Evolutionary conservation across 2,888 invertebrate species (phyloP), one percentile per base, ranked within the genome.

Genomic region (Athripsodes cinereus): DNA sequence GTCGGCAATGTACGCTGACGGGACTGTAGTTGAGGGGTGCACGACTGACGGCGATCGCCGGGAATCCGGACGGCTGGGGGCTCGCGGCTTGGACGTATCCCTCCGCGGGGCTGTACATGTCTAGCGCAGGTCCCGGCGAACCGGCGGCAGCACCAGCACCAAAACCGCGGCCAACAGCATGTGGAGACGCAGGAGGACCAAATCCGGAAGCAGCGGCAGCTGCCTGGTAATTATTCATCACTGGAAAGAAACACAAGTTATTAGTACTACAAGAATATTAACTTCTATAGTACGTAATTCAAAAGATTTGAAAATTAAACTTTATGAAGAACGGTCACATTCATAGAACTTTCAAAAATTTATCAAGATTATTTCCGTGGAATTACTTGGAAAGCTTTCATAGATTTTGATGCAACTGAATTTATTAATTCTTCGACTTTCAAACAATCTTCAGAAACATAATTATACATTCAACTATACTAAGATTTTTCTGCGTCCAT

Each of bases 31-130:
- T 92, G 80, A 92, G 87, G 76, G 92, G 91, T 71, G 92, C 92
- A 74, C 92, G 90, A 83, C 91, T 92, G 72, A 93, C 92, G 69
- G 92, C 92, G 76, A 94, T 92, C 68, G 91, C 89, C 71, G 94
- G 93, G 80, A 95, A 95, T 70, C 92, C 92, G 71, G 94, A 91
- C 68, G 96, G 96, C 79, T 96, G 96, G 69, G 96, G 96, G 80
- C 94, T 95, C 68, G 96, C 93, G 69, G 96, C 95, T 81, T 96
- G 96, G 72, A 96, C 94, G 78, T 96, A 96, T 73, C 94, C 92
- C 72, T 92, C 93, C 65, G 85, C 87, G 68, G 88, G 92, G 69
- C 92, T 90, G 82, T 95, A 95, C 81, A 96, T 92, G 74, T 96
- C 96, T 70, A 96, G 90, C 70, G 88, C 84, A 68, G 94, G 86